Evolutionary conservation across 2,888 invertebrate species (phyloP).

Genomic region (Acanthosepion lycidas): DNA sequence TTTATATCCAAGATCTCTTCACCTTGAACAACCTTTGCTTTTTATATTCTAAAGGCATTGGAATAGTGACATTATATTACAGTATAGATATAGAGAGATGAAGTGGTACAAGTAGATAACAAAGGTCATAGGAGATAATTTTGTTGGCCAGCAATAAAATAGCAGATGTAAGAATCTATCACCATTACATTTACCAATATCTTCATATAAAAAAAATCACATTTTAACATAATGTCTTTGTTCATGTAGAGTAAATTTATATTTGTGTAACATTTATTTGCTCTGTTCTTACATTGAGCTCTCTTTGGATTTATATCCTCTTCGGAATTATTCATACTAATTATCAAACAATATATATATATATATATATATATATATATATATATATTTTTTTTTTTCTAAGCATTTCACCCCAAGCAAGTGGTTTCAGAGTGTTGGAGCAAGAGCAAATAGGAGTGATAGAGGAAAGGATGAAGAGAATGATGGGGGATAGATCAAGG

Average conservation of each 20-base stretch:
- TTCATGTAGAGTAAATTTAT: not conserved
- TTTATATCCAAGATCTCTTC: not conserved
- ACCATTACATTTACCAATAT: not conserved
- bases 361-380: too few species aligned
- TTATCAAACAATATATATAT: too few species aligned
- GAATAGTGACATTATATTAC: not conserved
- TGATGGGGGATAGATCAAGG: too few species aligned
- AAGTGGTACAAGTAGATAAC: not conserved
- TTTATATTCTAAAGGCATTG: not conserved
- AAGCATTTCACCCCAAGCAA: too few species aligned
- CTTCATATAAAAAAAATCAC: not conserved
- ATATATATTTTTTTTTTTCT: too few species aligned
- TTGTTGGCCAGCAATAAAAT: not conserved
- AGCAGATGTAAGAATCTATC: not conserved
- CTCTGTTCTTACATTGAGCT: too few species aligned
- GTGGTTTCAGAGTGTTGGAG: too few species aligned
- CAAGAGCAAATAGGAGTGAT: too few species aligned
- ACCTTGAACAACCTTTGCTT: not conserved
- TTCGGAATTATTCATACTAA: too few species aligned
- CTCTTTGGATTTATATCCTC: too few species aligned
- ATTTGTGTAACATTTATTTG: not conserved
- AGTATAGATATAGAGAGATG: not conserved
- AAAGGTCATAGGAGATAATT: not conserved
- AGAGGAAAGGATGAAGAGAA: too few species aligned
- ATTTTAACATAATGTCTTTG: not conserved